phyloP scores from a whole-genome alignment of 1,140 invertebrate species.

The Drosophila pallidifrons region DNA sequence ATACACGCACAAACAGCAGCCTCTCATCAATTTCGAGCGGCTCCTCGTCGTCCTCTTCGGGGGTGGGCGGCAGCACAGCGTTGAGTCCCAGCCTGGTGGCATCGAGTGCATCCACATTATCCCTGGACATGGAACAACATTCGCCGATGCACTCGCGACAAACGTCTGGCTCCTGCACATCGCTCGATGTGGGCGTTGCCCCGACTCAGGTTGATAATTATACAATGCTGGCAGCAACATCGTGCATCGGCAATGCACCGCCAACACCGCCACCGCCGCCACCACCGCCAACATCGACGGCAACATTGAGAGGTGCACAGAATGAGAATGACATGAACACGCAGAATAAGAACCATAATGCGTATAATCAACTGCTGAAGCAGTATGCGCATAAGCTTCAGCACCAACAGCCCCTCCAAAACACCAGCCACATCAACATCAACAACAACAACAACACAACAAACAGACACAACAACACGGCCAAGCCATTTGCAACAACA shows the following conservation, averaged over 20 bases:
- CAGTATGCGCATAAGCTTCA: constrained; percentile 81
- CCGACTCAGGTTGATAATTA: constrained; percentile 58
- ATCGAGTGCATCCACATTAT: constrained; percentile 64
- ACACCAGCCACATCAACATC: constrained; percentile 28
- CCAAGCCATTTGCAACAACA: constrained; percentile 56
- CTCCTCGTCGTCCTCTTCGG: constrained; percentile 70
- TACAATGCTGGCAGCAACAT: constrained; percentile 44
- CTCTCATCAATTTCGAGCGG: constrained; percentile 72
- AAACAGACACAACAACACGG: constrained; percentile 64
- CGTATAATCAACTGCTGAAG: constrained; percentile 82
- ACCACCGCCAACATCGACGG: constrained; percentile 39
- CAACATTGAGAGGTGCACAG: constrained; percentile 36
- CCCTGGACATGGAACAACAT: constrained; percentile 63
- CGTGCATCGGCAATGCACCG: constrained; percentile 31
- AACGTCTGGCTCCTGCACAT: constrained; percentile 69
- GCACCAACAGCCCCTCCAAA: constrained; percentile 25
- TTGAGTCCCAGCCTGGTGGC: constrained; percentile 53
- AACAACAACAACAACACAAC: constrained; percentile 42
- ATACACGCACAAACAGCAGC: constrained; percentile 75
- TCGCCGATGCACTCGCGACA: constrained; percentile 79
- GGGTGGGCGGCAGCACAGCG: constrained; percentile 58
- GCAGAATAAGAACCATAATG: constrained; percentile 75
- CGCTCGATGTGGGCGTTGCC: constrained; percentile 58
- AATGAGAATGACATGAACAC: constrained; percentile 71
- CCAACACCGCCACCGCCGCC: constrained; percentile 21